A percentile compares a stretch with the other conserved stretches of the same genome.
phyloP scores from a whole-genome alignment of 2,888 invertebrate genomes.

The Hypolimnas misippus region DNA sequence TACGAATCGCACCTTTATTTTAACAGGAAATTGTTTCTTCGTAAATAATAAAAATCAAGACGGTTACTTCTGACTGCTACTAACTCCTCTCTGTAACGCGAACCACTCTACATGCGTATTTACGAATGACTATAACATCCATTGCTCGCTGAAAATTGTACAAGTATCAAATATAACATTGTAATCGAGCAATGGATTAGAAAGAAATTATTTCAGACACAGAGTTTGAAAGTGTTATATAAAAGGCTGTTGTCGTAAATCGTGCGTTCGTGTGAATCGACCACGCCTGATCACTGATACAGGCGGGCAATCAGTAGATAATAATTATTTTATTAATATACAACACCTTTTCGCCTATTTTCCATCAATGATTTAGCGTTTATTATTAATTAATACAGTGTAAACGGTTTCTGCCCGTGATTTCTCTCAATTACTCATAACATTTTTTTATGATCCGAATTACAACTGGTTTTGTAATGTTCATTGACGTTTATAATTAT shows the following conservation, averaged over 20 bases:
- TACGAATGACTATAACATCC: constrained; percentile 24
- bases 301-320: constrained; percentile 64
- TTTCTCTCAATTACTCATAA: constrained; percentile 41
- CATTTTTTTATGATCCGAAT: constrained; percentile 27
- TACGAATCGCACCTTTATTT: constrained; percentile 52
- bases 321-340: constrained; percentile 79
- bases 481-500: constrained; percentile 32
- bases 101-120: not conserved
- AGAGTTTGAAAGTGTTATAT: constrained; percentile 23
- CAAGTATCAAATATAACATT: not conserved
- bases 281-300: constrained; percentile 69
- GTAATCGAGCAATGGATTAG: constrained; percentile 34
- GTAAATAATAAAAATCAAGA: constrained; percentile 59
- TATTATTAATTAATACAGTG: constrained; percentile 61
- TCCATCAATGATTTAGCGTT: constrained; percentile 64
- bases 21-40: constrained; percentile 66
- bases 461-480: constrained; percentile 20
- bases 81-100: constrained; percentile 45
- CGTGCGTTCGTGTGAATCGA: constrained; percentile 68
- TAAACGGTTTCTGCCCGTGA: constrained; percentile 51
- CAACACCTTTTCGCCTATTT: constrained; percentile 70
- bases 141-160: constrained; percentile 18
- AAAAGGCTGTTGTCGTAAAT: constrained; percentile 62
- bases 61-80: constrained; percentile 57
- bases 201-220: not conserved